Evolutionary conservation across 2,888 invertebrate genomes (phyloP), one percentile per base, ranked within the genome.

Genomic region (Papilio gigon): DNA sequence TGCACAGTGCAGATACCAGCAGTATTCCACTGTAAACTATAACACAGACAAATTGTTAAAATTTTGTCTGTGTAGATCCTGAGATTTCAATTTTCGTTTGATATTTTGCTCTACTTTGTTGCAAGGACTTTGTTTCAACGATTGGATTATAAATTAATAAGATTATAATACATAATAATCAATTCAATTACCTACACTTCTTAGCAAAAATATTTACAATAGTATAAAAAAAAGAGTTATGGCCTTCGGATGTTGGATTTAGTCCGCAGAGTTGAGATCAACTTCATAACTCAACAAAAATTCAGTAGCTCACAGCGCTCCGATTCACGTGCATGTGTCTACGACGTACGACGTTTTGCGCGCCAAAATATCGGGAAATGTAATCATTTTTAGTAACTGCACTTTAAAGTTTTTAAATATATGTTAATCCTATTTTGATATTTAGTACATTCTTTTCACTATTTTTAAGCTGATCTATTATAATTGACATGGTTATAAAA

Each of bases 401-500:
- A 27, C 5, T 12, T 27, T 50, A 33, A 63, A 33, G 17, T 40
- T 17, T 56, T 56, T 12, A 50, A 50, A 35, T 61, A 50, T 53
- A 5, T 50, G 4, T 62, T 35, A 11, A 30, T 33, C 27, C 3
- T 27, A 20, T 27, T n/a, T 35, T 20, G 1, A 27, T 59, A 11
- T 12, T 44, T 14, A 44, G 9, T 42, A 11, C 30, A n/a, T 65
- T 11, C 9, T 64, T 53, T n/a, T 27, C 5, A 20, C 12, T 44
- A 30, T 22, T 50, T n/a, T 53, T 50, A 27, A 27, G 27, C 35
- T 35, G 12, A 59, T n/a, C n/a, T 47, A 62, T 37, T 62, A 40
- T 42, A 6, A 27, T 65, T 58, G 56, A 25, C 60, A 44, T 70
- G 42, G 14, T 72, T 76, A 72, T 68, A 70, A 73, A 71, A n/a